Percentiles rank a stretch among this genome's conserved stretches.
These are phyloP conservation scores for Poecile atricapillus DNA, from an alignment of 2,113 vertebrate species.

Conservation along the genomic window DNA sequence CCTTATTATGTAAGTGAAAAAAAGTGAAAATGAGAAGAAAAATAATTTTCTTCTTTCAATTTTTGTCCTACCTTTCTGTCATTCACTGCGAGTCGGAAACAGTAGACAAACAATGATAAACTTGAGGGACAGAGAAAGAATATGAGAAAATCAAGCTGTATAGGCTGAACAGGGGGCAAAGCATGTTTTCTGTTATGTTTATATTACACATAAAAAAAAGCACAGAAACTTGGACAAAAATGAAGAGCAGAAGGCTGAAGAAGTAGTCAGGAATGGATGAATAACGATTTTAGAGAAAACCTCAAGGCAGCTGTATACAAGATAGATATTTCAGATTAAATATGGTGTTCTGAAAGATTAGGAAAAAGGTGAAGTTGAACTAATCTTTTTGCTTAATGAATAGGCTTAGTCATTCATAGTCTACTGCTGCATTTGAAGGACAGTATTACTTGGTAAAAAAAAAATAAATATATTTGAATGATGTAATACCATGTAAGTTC, in stretches of 20 bases:
- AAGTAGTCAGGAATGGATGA: neutral
- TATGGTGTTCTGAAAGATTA: neutral
- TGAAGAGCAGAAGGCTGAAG: neutral
- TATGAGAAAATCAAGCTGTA: neutral
- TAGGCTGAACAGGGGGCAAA: neutral
- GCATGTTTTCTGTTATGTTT: neutral
- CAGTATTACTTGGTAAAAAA: neutral
- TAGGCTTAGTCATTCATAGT: neutral
- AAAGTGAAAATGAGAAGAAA: neutral
- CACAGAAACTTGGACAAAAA: neutral
- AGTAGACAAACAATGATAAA: neutral
- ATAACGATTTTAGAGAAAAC: neutral
- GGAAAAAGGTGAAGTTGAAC: neutral
- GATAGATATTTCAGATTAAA: neutral
- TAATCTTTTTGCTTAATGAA: neutral
- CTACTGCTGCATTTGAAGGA: neutral
- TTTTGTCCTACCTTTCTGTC: neutral
- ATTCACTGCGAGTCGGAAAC: neutral
- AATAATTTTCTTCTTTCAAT: fast-evolving
- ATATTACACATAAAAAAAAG: neutral
- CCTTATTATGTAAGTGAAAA: neutral
- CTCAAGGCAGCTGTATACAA: neutral
- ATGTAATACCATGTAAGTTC: neutral
- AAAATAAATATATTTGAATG: neutral
- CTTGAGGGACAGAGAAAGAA: neutral